Percentiles rank a stretch among this genome's conserved stretches.
phyloP scores from a whole-genome alignment of 2,113 vertebrate genomes.

The Nannobrachium achirus region DNA sequence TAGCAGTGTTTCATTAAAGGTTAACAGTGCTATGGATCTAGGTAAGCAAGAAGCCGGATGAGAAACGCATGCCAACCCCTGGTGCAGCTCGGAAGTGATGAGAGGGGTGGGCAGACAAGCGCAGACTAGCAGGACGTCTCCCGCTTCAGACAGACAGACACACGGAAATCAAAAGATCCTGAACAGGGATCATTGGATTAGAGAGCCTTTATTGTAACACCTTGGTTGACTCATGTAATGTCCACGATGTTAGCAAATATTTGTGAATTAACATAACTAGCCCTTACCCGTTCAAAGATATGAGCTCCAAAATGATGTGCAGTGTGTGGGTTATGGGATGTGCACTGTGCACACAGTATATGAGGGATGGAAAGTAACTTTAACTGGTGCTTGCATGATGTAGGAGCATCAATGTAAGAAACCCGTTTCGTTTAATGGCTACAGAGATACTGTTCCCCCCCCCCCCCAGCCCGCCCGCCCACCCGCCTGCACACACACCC shows the following conservation, averaged over 20 bases:
- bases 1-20: background rate
- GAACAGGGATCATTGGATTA: background rate
- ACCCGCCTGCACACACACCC: no score
- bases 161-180: background rate
- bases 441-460: no score
- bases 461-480: no score
- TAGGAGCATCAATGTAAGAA: no score
- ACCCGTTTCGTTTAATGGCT: no score
- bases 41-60: conserved; percentile 9
- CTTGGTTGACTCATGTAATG: background rate
- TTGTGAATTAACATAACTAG: background rate
- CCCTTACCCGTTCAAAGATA: no score
- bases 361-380: no score
- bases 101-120: background rate
- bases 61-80: conserved; percentile 1
- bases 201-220: background rate
- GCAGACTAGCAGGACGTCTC: background rate
- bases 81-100: background rate
- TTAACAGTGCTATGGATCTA: conserved; percentile 2
- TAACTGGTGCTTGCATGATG: no score
- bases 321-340: no score
- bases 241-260: background rate
- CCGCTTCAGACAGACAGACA: conserved; percentile 1
- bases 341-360: no score
- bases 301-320: no score